Evolutionary conservation across 2,113 vertebrate genomes (phyloP), one percentile per base, ranked within the genome.

Genomic region (Rafetus swinhoei): DNA sequence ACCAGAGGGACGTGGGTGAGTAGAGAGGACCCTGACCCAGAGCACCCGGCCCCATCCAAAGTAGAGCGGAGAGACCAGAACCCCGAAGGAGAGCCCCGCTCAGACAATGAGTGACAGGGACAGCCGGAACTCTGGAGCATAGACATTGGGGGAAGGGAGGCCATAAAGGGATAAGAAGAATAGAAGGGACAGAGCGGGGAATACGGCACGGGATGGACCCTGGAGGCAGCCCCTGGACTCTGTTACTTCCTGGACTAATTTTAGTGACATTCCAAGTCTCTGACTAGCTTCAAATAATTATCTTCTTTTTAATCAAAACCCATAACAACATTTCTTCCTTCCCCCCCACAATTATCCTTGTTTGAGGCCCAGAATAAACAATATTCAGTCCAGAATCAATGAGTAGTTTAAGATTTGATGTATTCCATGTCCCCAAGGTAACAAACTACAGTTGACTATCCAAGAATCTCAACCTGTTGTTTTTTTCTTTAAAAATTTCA

Each of bases 361-460:
- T 86, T 50, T 32, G 21, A 85, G 24, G 5, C 72, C 24, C 13
- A 87, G 85, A 91, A 50, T 2, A 52, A 89, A 50, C 3, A 25
- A 54, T 13, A 85, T 57, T 87, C 72, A 85, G 22, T 7, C 81
- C 50, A 84, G 62, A 3, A 65, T 35, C 60, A 65, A 65, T 65
- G 79, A 93, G 81, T 85, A 25, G 22, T 53, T 53, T 81, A 24
- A 85, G 24, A 35, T 54, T 79, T 88, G 4, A 7, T 76, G 29
- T 57, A 52, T 90, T 85, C 59, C 50, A 85, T 13, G 12, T 32
- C 81, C 65, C 18, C 54, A 90, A 21, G 4, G 5, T 21, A 86
- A 60, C 45, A 90, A 93, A 59, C 45, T 82, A 88, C 24, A 60
- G n/a, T 72, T 22, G 92, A 59, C 89, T n/a, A 93, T n/a, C 72